Base-by-base conservation (phyloP, 2,888 invertebrate species). In the Eugnorisma glareosa region DNA sequence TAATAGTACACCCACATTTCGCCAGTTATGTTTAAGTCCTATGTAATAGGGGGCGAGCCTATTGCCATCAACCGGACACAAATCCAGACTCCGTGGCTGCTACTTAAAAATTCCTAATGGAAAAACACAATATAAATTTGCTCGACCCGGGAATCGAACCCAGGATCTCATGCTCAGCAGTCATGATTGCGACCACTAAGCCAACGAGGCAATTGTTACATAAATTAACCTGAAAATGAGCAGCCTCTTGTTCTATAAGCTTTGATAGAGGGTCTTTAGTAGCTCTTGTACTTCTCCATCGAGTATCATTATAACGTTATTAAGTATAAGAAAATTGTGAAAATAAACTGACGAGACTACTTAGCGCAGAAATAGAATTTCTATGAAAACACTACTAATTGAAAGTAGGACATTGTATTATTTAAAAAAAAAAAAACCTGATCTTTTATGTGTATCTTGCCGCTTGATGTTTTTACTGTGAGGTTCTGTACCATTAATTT, bases 321-420 rank as follows among this genome's bases (percentile, higher is more conserved):
- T 51, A 31, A 21, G 8, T 18, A 69, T 59, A 48, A 75, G 48
- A 73, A 75, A 69, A 75, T 79, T 68, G 43, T 31, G 37, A 76
- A 78, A 79, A 74, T 79, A 43, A 83, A 68, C 45, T 75, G 40
- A n/a, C 7, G 54, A 59, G 67, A 28, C 69, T 77, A 69, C 73
- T 86, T 83, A 77, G 76, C 40, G 21, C 70, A 61, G 64, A 83
- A 86, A 88, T 86, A 79, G 81, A 81, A 69, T 73, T 79, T 78
- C 76, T 35, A 54, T 61, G 45, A 72, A 72, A 72, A 74, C 37
- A 66, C 73, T 43, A 15, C 48, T 86, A 79, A 85, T 85, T 68
- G 61, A 73, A 88, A 79, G 63, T 31, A 81, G 37, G 4, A 45
- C 59, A 48, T 54, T 45, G 10, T 61, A 37, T 73, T 71, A 24